Evolutionary conservation across 2,797 vertebrate genomes (phyloP), one percentile per base, ranked within the genome.

Genomic region (Anguilla pacifica): DNA sequence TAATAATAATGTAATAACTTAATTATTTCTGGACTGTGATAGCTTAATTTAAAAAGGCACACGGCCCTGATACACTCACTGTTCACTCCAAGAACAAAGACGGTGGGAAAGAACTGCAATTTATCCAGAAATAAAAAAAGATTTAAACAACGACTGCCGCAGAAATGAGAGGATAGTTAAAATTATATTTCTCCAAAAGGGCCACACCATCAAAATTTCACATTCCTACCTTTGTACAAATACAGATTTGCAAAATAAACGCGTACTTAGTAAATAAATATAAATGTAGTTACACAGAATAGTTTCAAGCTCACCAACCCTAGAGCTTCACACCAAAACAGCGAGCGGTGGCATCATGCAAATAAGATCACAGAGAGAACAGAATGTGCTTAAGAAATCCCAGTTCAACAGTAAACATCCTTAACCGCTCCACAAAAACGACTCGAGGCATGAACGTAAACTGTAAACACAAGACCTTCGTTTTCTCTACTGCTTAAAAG

Each of bases 401-500:
- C 67, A 28, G 28, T 31, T 70, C 67, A 70, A 70, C 67, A 70
- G 13, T 28, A n/a, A 70, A n/a, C 9, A 11, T 28, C 25, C 22
- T 61, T 4, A 61, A 61, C n/a, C 25, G 22, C 9, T 0, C 13
- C 10, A 31, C 31, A 28, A 9, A 28, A 35, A 72, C n/a, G 19
- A 15, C 11, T 2, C 28, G 15, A 35, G 31, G n/a, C 31, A 28
- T 10, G 2, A 74, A 74, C 13, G n/a, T 74, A 28, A 31, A 15
- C 70, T 74, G 70, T 74, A 35, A 74, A 74, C 70, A 74, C 9
- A 35, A 10, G 31, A 35, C 11, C 70, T 31, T 10, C 17, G 1
- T 74, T 74, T 74, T 35, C 70, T 74, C 70, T 35, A 74, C 15
- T 74, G n/a, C 70, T 74, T 31, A 74, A 74, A 35, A 28, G 70